Conservation (phyloP, 2,888 invertebrate genomes). For the Apamea crenata region DNA sequence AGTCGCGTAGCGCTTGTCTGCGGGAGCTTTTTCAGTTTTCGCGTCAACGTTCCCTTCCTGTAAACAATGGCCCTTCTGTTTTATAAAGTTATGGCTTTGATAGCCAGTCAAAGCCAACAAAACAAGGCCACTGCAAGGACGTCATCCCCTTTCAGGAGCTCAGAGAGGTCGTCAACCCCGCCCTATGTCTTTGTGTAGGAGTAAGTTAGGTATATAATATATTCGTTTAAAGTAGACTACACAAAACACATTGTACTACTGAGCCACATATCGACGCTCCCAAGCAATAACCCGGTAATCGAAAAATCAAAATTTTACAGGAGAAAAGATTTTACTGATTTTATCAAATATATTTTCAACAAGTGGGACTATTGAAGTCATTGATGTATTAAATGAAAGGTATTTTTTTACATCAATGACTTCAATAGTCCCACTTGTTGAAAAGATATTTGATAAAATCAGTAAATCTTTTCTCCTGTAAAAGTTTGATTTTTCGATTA, state of each 20-base stretch:
- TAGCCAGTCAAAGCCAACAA: constrained; percentile 5
- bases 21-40: neutral
- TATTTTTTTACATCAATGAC: too few relatives aligned
- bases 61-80: neutral
- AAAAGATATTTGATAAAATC: too few relatives aligned
- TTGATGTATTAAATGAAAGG: too few relatives aligned
- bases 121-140: constrained; percentile 32
- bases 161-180: constrained; percentile 23
- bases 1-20: neutral
- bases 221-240: neutral
- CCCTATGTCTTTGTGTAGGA: neutral
- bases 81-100: constrained; percentile 13
- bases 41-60: neutral
- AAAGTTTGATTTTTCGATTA: too few relatives aligned
- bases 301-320: too few relatives aligned
- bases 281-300: too few relatives aligned
- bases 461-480: too few relatives aligned
- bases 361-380: too few relatives aligned
- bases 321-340: too few relatives aligned
- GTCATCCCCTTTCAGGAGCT: constrained; percentile 16
- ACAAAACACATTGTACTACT: constrained; percentile 46
- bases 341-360: too few relatives aligned
- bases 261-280: too few relatives aligned
- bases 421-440: too few relatives aligned
- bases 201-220: neutral